Evolutionary conservation across 1,140 invertebrate genomes (phyloP).

Genomic region (Bombus difficillimus): DNA sequence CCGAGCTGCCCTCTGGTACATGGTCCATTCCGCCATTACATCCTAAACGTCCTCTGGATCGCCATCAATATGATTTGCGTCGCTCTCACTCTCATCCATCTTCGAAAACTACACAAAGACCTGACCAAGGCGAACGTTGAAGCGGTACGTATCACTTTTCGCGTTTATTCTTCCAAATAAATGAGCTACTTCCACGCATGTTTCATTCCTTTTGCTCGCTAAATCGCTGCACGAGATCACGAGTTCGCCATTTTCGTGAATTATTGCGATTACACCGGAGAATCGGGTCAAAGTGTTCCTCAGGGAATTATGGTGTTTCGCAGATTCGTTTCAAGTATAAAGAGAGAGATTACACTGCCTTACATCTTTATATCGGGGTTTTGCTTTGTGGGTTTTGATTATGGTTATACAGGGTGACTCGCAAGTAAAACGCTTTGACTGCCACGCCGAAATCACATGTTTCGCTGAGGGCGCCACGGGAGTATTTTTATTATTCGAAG

Average conservation of each 20-base stretch:
- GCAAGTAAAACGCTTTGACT: too few species aligned
- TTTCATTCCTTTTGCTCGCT: neutral
- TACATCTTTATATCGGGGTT: neutral
- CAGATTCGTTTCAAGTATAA: neutral
- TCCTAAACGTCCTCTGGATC: slow-evolving; percentile 95
- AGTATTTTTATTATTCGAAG: too few species aligned
- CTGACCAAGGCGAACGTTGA: slow-evolving; percentile 89
- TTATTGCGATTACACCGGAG: neutral
- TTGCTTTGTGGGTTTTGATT: too few species aligned
- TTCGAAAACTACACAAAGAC: slow-evolving; percentile 92
- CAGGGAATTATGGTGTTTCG: neutral
- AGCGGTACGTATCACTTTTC: slow-evolving; percentile 79
- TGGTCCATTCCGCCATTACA: slow-evolving; percentile 92
- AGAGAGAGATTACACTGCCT: neutral
- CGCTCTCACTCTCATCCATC: slow-evolving; percentile 91
- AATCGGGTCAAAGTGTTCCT: neutral
- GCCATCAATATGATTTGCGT: slow-evolving; percentile 94
- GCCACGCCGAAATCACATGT: too few species aligned
- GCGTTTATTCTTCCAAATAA: neutral
- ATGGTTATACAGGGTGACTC: too few species aligned
- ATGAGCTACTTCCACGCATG: neutral
- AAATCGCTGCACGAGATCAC: neutral
- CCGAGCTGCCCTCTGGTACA: slow-evolving; percentile 92
- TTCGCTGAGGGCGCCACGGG: too few species aligned
- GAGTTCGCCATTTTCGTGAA: neutral